Evolutionary conservation across 2,113 vertebrate genomes (phyloP).

Genomic region (Gopherus flavomarginatus): DNA sequence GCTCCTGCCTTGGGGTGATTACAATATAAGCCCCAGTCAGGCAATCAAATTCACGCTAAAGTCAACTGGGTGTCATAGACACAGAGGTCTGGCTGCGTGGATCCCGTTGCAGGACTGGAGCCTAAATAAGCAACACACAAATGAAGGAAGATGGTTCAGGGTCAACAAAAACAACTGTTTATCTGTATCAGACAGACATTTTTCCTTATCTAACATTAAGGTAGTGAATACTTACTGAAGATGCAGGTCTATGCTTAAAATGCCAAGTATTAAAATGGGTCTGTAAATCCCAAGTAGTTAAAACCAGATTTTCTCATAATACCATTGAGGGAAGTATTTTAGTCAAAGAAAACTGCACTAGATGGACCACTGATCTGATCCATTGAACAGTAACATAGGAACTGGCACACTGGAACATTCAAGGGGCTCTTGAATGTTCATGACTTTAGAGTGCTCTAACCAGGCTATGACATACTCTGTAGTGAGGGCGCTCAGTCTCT

Average conservation of each 20-base stretch:
- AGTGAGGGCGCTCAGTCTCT: too few species aligned
- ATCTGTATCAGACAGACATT: accelerated
- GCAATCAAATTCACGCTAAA: not conserved
- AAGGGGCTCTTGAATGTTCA: not conserved
- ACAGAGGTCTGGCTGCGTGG: not conserved
- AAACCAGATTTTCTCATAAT: not conserved
- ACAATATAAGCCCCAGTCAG: not conserved
- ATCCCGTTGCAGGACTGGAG: not conserved
- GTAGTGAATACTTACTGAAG: not conserved
- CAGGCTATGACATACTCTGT: not conserved
- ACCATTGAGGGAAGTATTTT: not conserved
- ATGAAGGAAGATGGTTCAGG: not conserved
- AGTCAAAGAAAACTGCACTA: not conserved
- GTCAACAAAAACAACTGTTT: not conserved
- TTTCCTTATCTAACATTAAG: not conserved
- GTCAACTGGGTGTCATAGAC: not conserved
- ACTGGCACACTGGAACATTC: not conserved
- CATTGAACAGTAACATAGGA: too few species aligned
- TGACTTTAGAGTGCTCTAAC: not conserved
- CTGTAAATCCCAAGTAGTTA: not conserved
- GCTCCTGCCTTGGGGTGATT: accelerated
- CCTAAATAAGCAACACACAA: conserved; percentile 8
- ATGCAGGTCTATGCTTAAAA: not conserved
- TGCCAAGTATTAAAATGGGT: not conserved
- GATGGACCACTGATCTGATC: not conserved